Evolutionary conservation across 2,888 invertebrate species (phyloP), one percentile per base, ranked within the genome.

Genomic region (Cerastis rubricosa): DNA sequence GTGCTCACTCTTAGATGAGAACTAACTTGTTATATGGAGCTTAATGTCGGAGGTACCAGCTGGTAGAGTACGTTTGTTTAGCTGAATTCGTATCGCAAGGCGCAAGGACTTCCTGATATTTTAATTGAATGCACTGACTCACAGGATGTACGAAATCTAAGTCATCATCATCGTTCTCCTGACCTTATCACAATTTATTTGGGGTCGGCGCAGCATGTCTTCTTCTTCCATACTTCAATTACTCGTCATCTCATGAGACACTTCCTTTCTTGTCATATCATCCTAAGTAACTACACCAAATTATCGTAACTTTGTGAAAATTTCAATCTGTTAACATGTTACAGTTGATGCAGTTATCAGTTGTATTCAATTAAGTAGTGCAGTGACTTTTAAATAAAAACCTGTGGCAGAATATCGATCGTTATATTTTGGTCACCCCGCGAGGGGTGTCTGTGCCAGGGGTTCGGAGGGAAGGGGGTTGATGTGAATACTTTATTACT

Each of bases 371-470:
- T 72, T 40, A 49, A 51, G 51, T 74, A 49, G 57, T 63, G 17
- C 61, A 61, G 35, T 47, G 67, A 47, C 25, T 5, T 69, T 69
- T 54, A 70, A 67, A 43, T n/a, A n/a, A 70, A 65, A 64, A 35
- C 51, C 12, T 40, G 17, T n/a, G 14, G 35, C 43, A 35, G 35
- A 47, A 29, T 84, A 81, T 84, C 84, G 79, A 82, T 74, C 59
- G 71, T 59, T 61, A 47, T 71, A 78, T 78, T 78, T 81, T 49
- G 51, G 73, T 47, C 59, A 29, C 14, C 14, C n/a, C 35, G 12
- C 14, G 43, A 12, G 35, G 12, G 29, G n/a, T n/a, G n/a, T 14
- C n/a, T 11, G 51, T 19, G 3, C 49, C 29, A 11, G 49, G 22
- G 59, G 45, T 9, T 17, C 22, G 51, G 29, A 14, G n/a, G 19